Conservation (phyloP, 2,888 invertebrate genomes). For the Spisula solida region DNA sequence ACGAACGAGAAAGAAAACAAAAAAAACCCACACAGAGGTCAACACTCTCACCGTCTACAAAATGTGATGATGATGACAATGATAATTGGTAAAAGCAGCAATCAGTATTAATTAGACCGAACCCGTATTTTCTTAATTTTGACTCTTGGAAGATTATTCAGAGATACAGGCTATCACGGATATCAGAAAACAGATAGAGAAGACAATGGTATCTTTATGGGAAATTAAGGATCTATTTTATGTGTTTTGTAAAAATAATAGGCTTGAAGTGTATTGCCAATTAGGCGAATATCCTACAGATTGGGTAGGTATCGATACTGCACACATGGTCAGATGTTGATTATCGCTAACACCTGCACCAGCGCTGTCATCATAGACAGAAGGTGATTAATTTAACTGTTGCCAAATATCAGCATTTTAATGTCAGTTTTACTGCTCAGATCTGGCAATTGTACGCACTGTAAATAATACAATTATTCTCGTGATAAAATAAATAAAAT, state of each 20-base stretch:
- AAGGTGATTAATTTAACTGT: background rate
- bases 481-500: too few species aligned
- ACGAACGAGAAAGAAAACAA: background rate
- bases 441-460: background rate
- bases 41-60: conserved; percentile 26
- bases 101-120: conserved; percentile 54
- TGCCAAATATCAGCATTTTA: background rate
- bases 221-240: conserved; percentile 66
- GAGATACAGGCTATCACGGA: conserved; percentile 49
- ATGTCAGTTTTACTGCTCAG: background rate
- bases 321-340: background rate
- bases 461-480: background rate
- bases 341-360: background rate
- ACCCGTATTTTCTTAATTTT: conserved; percentile 49
- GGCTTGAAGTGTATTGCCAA: conserved; percentile 52
- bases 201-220: conserved; percentile 68
- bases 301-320: background rate
- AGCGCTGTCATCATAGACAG: background rate
- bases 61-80: conserved; percentile 41
- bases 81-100: conserved; percentile 46
- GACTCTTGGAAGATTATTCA: conserved; percentile 33
- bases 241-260: conserved; percentile 47
- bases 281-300: conserved; percentile 25
- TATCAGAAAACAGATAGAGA: conserved; percentile 43
- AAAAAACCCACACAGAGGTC: conserved; percentile 26